Base-by-base conservation (phyloP, 2,888 invertebrate genomes). In the Nymphalis polychloros region DNA sequence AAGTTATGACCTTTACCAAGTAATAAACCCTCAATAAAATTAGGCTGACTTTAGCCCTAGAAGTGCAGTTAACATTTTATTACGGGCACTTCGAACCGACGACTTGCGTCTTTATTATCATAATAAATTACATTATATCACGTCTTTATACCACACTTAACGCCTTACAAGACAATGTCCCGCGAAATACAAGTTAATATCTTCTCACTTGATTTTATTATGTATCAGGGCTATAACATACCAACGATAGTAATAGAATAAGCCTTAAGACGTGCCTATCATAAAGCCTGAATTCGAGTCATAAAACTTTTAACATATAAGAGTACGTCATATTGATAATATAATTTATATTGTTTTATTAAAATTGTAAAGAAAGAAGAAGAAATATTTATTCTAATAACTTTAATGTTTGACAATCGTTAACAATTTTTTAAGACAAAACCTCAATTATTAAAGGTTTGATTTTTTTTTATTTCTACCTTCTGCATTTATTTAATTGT, bases 51-150 rank as follows among this genome's bases (percentile, higher is more conserved):
- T 65, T 68, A 73, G 65, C 67, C 48, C 64, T 63, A 71, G 68
- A 67, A 59, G 57, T 71, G 73, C 73, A 70, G 72, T 73, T 71
- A 74, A 74, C 67, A 68, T 74, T 74, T 74, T 74, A 73, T 73
- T 70, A 72, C 69, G 70, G 60, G 63, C 66, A 61, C 67, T 71
- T 69, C 55, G 65, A 60, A 59, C 63, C 62, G 59, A 59, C 60
- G 68, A 68, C 66, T 69, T 67, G 71, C 60, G 55, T 63, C 70
- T 74, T 74, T 74, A 74, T 70, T 73, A 70, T 68, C 64, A 68
- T 69, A 72, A 74, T 74, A 74, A 74, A 74, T 72, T 71, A 72
- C 64, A 62, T 66, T 66, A 68, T 72, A 73, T 73, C 70, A 72
- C 73, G 68, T 63, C 67, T 72, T 71, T 72, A 72, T 70, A 69